A percentile compares a stretch with the other conserved stretches of the same genome.
Conservation (phyloP, 1,140 invertebrate species). For the Epicauta chinensis region DNA sequence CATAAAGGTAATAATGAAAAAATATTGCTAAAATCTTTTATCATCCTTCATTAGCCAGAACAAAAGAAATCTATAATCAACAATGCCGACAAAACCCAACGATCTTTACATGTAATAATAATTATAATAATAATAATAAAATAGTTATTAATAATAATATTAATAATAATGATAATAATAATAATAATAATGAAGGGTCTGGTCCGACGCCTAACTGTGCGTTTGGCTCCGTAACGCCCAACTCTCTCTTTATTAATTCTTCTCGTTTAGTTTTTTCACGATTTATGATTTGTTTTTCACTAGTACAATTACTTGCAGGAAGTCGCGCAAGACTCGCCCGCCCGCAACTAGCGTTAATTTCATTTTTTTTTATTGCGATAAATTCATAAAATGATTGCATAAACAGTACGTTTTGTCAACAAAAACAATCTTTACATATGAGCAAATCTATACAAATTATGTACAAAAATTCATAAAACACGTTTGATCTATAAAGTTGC, state of each 20-base stretch:
- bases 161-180: too few species aligned
- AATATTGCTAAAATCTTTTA: slow-evolving; percentile 44
- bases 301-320: slow-evolving; percentile 2
- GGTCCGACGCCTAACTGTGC: slow-evolving; percentile 6
- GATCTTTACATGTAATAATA: slow-evolving; percentile 18
- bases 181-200: not conserved
- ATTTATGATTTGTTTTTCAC: slow-evolving; percentile 2
- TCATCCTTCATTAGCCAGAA: slow-evolving; percentile 39
- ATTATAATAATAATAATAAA: not conserved
- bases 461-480: slow-evolving; percentile 34
- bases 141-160: slow-evolving; percentile 1
- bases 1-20: slow-evolving; percentile 41
- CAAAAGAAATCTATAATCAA: slow-evolving; percentile 30
- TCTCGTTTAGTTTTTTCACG: not conserved
- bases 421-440: slow-evolving; percentile 45
- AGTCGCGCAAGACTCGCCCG: slow-evolving; percentile 13
- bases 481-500: not conserved
- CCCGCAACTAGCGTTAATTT: slow-evolving; percentile 7
- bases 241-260: too few species aligned
- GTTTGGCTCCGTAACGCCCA: too few species aligned
- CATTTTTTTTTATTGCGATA: slow-evolving; percentile 25
- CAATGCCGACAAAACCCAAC: slow-evolving; percentile 35
- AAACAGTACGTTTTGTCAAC: slow-evolving; percentile 32
- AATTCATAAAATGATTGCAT: slow-evolving; percentile 28
- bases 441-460: slow-evolving; percentile 43